phyloP scores from a whole-genome alignment of 2,888 invertebrate genomes.

The Gerris lacustris region DNA sequence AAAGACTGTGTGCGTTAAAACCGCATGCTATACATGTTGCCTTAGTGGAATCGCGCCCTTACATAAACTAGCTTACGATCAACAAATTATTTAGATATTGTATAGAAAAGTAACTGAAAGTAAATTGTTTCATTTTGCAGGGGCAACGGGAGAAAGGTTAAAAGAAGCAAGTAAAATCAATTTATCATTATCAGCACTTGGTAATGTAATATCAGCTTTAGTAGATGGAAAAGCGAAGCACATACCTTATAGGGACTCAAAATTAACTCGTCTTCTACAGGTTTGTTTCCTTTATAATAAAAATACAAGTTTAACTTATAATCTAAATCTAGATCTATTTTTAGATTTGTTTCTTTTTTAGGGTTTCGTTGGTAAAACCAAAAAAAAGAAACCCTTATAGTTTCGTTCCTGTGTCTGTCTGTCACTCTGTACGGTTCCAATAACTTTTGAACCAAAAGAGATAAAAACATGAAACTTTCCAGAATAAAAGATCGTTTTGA shows the following conservation, averaged over 20 bases:
- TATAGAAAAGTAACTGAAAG: not conserved
- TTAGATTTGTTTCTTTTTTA: not conserved
- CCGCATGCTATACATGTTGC: no score
- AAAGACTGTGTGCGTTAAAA: no score
- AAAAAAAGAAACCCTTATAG: no score
- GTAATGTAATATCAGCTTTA: slow-evolving; percentile 78
- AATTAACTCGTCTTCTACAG: slow-evolving; percentile 64
- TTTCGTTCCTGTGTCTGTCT: no score
- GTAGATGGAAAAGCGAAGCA: slow-evolving; percentile 72
- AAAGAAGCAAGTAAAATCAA: slow-evolving; percentile 86
- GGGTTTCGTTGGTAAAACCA: no score
- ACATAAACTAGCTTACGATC: no score
- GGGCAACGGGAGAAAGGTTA: slow-evolving; percentile 71
- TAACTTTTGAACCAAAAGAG: no score
- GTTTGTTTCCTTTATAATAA: slow-evolving; percentile 34
- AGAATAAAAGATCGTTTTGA: no score
- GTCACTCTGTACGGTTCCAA: no score
- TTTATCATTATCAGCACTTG: slow-evolving; percentile 70
- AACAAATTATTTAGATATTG: no score
- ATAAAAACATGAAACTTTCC: no score
- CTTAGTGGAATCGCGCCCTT: no score
- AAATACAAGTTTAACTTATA: not conserved
- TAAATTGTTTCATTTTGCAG: slow-evolving; percentile 37
- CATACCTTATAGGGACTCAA: slow-evolving; percentile 73
- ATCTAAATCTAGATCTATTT: not conserved